Percentiles rank a stretch among this genome's conserved stretches.
phyloP scores from a whole-genome alignment of 2,797 vertebrate genomes.

The Lepus townsendii region DNA sequence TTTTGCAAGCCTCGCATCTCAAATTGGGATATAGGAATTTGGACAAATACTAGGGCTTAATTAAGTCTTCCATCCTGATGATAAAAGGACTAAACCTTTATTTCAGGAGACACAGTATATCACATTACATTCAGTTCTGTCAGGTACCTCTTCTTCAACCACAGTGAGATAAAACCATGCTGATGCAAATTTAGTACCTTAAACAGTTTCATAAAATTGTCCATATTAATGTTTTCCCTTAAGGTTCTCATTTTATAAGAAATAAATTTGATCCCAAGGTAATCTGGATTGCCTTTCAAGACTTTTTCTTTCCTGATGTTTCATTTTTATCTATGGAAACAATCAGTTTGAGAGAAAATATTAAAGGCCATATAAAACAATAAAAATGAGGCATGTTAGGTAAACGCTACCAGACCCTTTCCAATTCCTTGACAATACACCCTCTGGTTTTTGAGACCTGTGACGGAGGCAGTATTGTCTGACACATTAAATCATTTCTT shows the following conservation, averaged over 20 bases:
- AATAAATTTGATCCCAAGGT: slow-evolving; percentile 46
- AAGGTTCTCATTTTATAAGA: slow-evolving; percentile 45
- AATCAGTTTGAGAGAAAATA: slow-evolving; percentile 43
- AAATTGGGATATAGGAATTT: slow-evolving; percentile 62
- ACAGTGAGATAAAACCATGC: slow-evolving; percentile 22
- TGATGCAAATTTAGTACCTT: not conserved
- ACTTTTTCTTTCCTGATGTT: slow-evolving; percentile 48
- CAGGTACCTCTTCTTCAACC: not conserved
- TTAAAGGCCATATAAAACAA: slow-evolving; percentile 63
- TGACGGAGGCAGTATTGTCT: slow-evolving; percentile 32
- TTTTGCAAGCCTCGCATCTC: slow-evolving; percentile 49
- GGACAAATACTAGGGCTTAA: slow-evolving; percentile 67
- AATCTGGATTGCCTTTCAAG: slow-evolving; percentile 41
- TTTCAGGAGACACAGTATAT: not conserved
- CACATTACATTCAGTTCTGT: not conserved
- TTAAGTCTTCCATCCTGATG: slow-evolving; percentile 54
- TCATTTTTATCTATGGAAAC: slow-evolving; percentile 72
- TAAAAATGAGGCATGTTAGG: slow-evolving; percentile 36
- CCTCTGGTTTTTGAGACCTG: slow-evolving; percentile 10
- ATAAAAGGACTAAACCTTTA: slow-evolving; percentile 28
- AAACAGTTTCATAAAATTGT: slow-evolving; percentile 33
- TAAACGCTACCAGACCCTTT: not conserved
- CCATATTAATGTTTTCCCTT: slow-evolving; percentile 20
- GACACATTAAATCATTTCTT: slow-evolving; percentile 56
- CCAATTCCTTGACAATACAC: slow-evolving; percentile 57